Percentiles rank a stretch among this genome's conserved stretches.
phyloP scores from a whole-genome alignment of 1,140 invertebrate species.

The Trypoxylus dichotomus region DNA sequence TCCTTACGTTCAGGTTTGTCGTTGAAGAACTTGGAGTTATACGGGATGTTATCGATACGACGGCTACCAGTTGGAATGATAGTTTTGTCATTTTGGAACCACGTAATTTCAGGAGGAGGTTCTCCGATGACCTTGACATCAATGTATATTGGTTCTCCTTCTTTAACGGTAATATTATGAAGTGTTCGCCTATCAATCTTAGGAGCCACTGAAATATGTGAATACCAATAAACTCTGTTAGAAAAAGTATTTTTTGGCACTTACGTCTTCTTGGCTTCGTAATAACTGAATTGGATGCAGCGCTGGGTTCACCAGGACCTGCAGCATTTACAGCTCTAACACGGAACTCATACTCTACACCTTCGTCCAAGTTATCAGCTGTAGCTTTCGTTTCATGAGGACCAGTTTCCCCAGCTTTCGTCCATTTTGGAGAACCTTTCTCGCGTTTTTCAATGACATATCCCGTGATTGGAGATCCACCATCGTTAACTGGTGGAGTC shows the following conservation, averaged over 20 bases:
- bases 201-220: conserved; percentile 74
- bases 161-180: conserved; percentile 73
- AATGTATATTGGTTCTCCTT: conserved; percentile 81
- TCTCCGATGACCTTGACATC: conserved; percentile 85
- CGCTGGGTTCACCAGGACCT: conserved; percentile 75
- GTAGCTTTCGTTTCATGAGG: conserved; percentile 77
- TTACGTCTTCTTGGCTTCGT: conserved; percentile 86
- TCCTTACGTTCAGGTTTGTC: conserved; percentile 82
- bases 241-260: conserved; percentile 43
- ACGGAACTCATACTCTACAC: conserved; percentile 85
- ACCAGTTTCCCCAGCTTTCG: conserved; percentile 79
- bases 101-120: conserved; percentile 78
- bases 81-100: conserved; percentile 67
- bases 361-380: conserved; percentile 80
- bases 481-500: conserved; percentile 85
- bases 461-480: conserved; percentile 89
- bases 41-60: conserved; percentile 81
- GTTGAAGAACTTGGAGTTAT: conserved; percentile 84
- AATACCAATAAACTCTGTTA: conserved; percentile 27
- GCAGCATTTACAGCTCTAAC: conserved; percentile 81
- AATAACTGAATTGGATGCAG: conserved; percentile 71
- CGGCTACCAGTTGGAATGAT: conserved; percentile 60
- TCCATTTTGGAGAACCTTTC: conserved; percentile 84
- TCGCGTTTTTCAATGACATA: conserved; percentile 95
- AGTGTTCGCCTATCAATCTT: conserved; percentile 87